Percentiles rank a stretch among this genome's conserved stretches.
Conservation (phyloP, 23 tunicate genomes). For the Oikopleura dioica region DNA sequence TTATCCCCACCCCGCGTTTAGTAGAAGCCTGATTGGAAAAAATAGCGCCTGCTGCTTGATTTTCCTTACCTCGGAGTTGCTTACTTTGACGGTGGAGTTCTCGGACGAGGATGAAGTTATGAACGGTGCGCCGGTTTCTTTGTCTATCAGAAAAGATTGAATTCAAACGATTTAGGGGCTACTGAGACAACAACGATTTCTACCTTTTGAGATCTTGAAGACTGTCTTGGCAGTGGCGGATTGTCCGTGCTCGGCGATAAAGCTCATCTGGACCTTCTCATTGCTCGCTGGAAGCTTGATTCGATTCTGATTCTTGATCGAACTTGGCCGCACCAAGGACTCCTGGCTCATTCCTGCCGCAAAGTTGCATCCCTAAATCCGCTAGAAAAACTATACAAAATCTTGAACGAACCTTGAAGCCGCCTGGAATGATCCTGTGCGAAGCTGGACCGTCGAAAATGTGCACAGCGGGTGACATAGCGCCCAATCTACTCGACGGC, state of each 20-base stretch:
- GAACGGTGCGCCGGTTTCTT: not conserved
- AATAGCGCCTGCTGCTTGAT: too few species aligned
- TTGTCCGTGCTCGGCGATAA: not conserved
- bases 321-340: not conserved
- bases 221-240: not conserved
- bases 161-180: not conserved
- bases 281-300: not conserved
- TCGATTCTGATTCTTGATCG: not conserved
- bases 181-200: too few species aligned
- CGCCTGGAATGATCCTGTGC: not conserved
- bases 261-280: not conserved
- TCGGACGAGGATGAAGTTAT: not conserved
- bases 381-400: too few species aligned
- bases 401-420: not conserved
- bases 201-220: not conserved
- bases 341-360: not conserved
- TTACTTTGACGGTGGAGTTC: too few species aligned
- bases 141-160: too few species aligned
- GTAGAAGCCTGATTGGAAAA: too few species aligned
- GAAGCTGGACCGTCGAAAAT: slow-evolving; percentile 10
- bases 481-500: not conserved
- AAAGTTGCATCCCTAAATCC: too few species aligned
- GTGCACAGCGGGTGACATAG: slow-evolving; percentile 5
- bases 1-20: too few species aligned
- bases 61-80: too few species aligned